phyloP scores from a whole-genome alignment of 2,888 invertebrate species.

The Xestia rhomboidea region DNA sequence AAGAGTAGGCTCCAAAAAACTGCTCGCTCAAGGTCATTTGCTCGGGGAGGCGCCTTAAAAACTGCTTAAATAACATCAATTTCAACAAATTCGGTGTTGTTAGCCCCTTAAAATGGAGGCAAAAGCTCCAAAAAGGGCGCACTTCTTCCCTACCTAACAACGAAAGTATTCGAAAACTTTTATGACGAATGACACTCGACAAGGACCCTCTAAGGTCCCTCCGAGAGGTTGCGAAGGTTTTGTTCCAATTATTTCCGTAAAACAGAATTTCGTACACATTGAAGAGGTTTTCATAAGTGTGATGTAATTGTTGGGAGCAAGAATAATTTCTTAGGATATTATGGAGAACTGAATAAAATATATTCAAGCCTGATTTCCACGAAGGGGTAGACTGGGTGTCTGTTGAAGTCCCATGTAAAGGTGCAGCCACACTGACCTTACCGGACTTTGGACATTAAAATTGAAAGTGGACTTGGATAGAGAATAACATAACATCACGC shows the following conservation, averaged over 20 bases:
- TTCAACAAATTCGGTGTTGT: too few relatives aligned
- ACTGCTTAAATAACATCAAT: too few relatives aligned
- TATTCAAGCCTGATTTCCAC: not conserved
- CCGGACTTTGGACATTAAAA: too few relatives aligned
- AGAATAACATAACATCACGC: too few relatives aligned
- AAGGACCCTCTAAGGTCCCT: not conserved
- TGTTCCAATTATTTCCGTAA: constrained; percentile 18
- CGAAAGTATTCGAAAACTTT: constrained; percentile 41
- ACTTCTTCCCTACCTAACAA: not conserved
- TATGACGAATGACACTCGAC: constrained; percentile 54
- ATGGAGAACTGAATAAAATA: not conserved
- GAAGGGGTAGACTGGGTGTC: not conserved
- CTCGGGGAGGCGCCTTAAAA: too few relatives aligned
- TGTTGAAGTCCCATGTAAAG: not conserved
- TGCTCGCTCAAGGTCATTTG: too few relatives aligned
- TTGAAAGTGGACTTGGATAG: not conserved
- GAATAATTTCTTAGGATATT: not conserved
- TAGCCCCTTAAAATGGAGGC: too few relatives aligned
- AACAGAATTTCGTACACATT: not conserved
- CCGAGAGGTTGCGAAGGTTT: constrained; percentile 1
- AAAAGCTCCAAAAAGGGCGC: constrained; percentile 7
- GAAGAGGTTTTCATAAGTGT: not conserved
- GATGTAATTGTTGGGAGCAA: not conserved
- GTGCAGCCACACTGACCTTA: not conserved
- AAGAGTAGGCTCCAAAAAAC: too few relatives aligned